A percentile compares a stretch with the other conserved stretches of the same genome.
These are phyloP conservation scores for Melanostoma scalare DNA, from an alignment of 2,888 invertebrate genomes.

Conservation along the genomic window DNA sequence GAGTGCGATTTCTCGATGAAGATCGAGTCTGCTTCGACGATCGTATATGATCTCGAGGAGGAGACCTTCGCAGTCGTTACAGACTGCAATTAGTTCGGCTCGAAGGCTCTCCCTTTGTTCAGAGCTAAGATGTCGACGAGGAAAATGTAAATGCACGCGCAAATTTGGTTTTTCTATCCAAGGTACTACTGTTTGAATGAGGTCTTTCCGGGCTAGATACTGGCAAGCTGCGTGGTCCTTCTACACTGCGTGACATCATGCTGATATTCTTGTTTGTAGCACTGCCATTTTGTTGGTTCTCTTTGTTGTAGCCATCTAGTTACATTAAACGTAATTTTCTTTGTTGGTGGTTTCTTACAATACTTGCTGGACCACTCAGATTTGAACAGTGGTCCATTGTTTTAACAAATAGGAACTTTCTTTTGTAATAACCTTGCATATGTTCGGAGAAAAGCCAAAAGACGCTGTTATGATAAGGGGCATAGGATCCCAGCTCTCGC, in stretches of 20 bases:
- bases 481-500: too few relatives aligned
- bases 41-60: slow-evolving; percentile 96
- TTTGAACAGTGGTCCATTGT: too few relatives aligned
- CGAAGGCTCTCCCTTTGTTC: slow-evolving; percentile 86
- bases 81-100: slow-evolving; percentile 93
- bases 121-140: slow-evolving; percentile 79
- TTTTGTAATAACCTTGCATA: too few relatives aligned
- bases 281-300: slow-evolving; percentile 74
- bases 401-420: too few relatives aligned
- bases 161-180: slow-evolving; percentile 85
- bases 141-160: slow-evolving; percentile 85
- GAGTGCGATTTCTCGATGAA: slow-evolving; percentile 90
- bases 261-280: slow-evolving; percentile 79
- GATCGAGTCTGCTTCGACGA: slow-evolving; percentile 90
- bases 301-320: slow-evolving; percentile 74
- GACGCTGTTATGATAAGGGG: too few relatives aligned
- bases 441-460: too few relatives aligned
- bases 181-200: slow-evolving; percentile 82
- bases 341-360: too few relatives aligned
- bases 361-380: too few relatives aligned
- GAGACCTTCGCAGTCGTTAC: slow-evolving; percentile 97
- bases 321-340: too few relatives aligned
- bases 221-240: slow-evolving; percentile 84
- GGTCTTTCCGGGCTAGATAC: slow-evolving; percentile 81
- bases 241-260: slow-evolving; percentile 85